Conservation (phyloP, 2,113 vertebrate species). For the Tretioscincus oriximinensis region DNA sequence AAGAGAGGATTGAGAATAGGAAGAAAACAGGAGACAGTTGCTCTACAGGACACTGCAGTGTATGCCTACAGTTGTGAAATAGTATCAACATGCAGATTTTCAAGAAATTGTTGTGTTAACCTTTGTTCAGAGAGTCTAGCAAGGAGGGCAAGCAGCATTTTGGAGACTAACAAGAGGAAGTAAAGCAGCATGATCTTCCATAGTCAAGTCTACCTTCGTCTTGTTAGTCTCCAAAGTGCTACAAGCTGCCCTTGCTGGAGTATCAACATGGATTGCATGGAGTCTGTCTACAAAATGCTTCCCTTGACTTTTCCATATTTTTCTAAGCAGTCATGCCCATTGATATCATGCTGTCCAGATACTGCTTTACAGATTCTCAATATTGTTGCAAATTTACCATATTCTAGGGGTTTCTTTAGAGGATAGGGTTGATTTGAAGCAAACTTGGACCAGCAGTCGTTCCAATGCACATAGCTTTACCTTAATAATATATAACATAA, state of each 20-base stretch:
- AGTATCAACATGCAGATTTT: background rate
- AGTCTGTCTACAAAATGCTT: background rate
- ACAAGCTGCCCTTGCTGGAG: background rate
- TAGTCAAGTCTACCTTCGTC: too few species aligned
- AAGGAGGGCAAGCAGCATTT: too few species aligned
- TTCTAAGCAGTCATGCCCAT: background rate
- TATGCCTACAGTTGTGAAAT: background rate
- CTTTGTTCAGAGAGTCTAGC: too few species aligned
- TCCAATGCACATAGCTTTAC: background rate
- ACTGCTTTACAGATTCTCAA: background rate
- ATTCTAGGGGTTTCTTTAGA: background rate
- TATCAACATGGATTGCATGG: background rate
- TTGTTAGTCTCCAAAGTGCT: too few species aligned
- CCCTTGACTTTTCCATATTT: background rate
- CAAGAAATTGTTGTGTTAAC: too few species aligned
- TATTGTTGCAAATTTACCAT: background rate
- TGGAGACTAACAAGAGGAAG: too few species aligned
- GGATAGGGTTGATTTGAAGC: background rate
- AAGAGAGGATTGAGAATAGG: background rate
- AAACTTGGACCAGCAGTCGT: background rate
- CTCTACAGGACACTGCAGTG: background rate
- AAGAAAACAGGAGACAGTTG: background rate
- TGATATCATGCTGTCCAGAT: background rate
- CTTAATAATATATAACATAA: background rate
- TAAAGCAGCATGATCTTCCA: too few species aligned